phyloP scores from a whole-genome alignment of 2,888 invertebrate species.

The Agrochola circellaris region DNA sequence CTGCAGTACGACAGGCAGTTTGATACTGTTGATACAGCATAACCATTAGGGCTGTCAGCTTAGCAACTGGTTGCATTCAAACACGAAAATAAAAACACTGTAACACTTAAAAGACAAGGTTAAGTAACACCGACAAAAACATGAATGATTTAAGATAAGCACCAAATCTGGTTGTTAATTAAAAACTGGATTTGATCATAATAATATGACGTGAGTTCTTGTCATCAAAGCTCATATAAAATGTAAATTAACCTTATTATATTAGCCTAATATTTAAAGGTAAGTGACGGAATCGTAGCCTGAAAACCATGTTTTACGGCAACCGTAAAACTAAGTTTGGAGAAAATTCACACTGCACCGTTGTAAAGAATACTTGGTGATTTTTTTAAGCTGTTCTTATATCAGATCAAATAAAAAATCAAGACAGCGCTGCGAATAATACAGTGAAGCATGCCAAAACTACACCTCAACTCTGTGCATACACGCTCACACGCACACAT shows the following conservation, averaged over 20 bases:
- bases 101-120: conserved; percentile 19
- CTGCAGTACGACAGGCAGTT: conserved; percentile 22
- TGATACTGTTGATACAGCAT: conserved; percentile 16
- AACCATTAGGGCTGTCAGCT: conserved; percentile 47
- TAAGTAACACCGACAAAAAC: conserved; percentile 29
- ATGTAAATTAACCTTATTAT: not conserved
- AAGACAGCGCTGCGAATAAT: too few species aligned
- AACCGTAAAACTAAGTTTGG: not conserved
- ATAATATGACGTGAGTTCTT: not conserved
- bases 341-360: too few species aligned
- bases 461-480: too few species aligned
- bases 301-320: conserved; percentile 10
- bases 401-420: too few species aligned
- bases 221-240: conserved; percentile 16
- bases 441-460: too few species aligned
- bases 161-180: conserved; percentile 3
- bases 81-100: not conserved
- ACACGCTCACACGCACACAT: too few species aligned
- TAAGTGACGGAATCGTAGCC: not conserved
- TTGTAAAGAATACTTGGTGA: too few species aligned
- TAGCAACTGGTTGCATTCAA: conserved; percentile 6
- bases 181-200: conserved; percentile 19
- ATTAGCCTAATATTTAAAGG: not conserved
- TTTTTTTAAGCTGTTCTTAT: too few species aligned
- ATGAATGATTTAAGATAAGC: conserved; percentile 22